Percentiles rank a stretch among this genome's conserved stretches.
Conservation (phyloP, 2,888 invertebrate genomes). For the Hanleya hanleyi region DNA sequence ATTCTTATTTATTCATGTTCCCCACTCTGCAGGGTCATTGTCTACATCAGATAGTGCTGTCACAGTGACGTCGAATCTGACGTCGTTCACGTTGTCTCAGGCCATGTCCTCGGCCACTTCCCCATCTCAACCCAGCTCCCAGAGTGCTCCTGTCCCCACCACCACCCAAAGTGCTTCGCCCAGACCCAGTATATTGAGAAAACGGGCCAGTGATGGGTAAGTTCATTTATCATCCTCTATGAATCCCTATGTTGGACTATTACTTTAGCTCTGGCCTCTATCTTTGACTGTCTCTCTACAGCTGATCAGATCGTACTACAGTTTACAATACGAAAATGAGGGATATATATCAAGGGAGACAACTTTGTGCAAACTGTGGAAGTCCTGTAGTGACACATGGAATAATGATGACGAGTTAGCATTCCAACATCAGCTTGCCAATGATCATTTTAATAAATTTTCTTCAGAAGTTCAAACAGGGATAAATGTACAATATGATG, state of each 20-base stretch:
- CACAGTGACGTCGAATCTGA: slow-evolving; percentile 2
- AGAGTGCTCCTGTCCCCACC: slow-evolving; percentile 40
- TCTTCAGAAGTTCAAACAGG: too few species aligned
- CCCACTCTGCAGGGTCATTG: slow-evolving; percentile 12
- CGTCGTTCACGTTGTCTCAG: neutral
- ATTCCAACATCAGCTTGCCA: too few species aligned
- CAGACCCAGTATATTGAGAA: slow-evolving; percentile 88
- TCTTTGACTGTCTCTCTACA: too few species aligned
- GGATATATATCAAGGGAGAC: too few species aligned
- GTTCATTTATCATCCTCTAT: too few species aligned
- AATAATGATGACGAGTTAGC: too few species aligned
- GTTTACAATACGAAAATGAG: too few species aligned
- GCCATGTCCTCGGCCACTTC: slow-evolving; percentile 13
- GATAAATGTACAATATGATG: neutral
- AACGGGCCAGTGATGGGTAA: slow-evolving; percentile 87
- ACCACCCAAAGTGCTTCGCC: slow-evolving; percentile 78
- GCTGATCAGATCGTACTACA: too few species aligned
- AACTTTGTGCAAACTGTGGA: too few species aligned
- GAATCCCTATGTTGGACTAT: too few species aligned
- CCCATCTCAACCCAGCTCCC: slow-evolving; percentile 32
- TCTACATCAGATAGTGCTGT: slow-evolving; percentile 10
- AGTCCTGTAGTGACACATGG: neutral
- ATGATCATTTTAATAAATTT: too few species aligned
- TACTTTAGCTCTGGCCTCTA: too few species aligned
- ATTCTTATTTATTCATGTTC: neutral